These are phyloP conservation scores for Stegodyphus mimosarum DNA, from an alignment of 1,140 invertebrate genomes.

Conservation along the genomic window DNA sequence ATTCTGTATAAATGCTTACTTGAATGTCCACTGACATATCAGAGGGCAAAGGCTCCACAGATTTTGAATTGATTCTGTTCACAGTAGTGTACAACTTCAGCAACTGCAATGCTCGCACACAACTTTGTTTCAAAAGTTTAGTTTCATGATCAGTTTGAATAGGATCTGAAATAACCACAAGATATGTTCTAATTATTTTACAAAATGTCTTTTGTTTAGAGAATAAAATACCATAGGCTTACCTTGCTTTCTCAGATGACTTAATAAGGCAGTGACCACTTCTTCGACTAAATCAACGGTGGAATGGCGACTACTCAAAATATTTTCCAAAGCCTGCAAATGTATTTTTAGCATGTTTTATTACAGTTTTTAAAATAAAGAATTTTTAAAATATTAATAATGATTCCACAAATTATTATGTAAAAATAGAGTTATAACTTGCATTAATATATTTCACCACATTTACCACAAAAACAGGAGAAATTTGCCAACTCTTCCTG, in stretches of 20 bases:
- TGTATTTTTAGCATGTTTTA: neutral
- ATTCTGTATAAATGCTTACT: neutral
- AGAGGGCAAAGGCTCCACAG: constrained; percentile 1
- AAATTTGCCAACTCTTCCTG: too few species aligned
- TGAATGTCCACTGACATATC: constrained; percentile 45
- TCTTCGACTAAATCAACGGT: constrained; percentile 65
- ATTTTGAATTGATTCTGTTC: constrained; percentile 37
- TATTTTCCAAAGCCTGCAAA: constrained; percentile 65
- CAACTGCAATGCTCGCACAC: constrained; percentile 66
- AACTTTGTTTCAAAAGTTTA: constrained; percentile 67
- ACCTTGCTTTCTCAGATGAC: constrained; percentile 63
- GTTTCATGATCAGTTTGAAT: constrained; percentile 67
- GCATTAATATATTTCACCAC: neutral
- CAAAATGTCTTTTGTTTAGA: constrained; percentile 55
- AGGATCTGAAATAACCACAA: constrained; percentile 34
- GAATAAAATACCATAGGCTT: neutral
- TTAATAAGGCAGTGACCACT: constrained; percentile 65
- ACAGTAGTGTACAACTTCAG: constrained; percentile 65
- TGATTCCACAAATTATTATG: neutral
- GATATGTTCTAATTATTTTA: constrained; percentile 54
- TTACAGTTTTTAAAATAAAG: neutral
- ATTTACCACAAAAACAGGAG: neutral
- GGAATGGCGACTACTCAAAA: constrained; percentile 66
- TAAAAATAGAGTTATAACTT: neutral
- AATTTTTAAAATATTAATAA: neutral